A percentile compares a stretch with the other conserved stretches of the same genome.
These are phyloP conservation scores for Hippoglossus stenolepis DNA, from an alignment of 2,113 vertebrate species.

Conservation along the genomic window DNA sequence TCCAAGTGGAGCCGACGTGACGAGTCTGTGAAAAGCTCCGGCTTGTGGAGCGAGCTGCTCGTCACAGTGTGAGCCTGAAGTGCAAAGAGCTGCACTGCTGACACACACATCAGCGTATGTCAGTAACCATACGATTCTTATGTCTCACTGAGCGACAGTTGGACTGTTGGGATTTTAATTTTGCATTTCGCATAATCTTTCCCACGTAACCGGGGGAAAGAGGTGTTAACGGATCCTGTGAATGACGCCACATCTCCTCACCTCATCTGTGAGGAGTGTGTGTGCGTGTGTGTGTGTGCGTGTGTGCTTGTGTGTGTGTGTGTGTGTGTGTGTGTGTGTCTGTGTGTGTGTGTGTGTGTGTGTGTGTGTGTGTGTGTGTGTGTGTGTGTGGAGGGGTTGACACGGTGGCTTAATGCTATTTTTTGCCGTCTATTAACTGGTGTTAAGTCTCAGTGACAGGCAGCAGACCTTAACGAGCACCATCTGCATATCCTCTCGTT, in stretches of 20 bases:
- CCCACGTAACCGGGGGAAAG: neutral
- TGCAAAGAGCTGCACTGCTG: neutral
- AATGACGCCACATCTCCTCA: neutral
- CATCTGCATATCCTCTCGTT: conserved; percentile 53
- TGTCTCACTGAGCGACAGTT: conserved; percentile 1
- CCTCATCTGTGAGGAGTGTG: conserved; percentile 35
- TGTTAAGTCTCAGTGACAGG: conserved; percentile 48
- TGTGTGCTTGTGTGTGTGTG: no score
- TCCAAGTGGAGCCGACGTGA: conserved; percentile 17
- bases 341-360: no score
- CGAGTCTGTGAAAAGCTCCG: no score
- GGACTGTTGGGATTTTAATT: neutral
- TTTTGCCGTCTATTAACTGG: conserved; percentile 1
- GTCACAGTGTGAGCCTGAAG: neutral
- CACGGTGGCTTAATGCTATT: neutral
- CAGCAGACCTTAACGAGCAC: conserved; percentile 57
- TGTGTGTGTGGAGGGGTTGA: neutral
- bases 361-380: no score
- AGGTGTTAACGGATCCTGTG: neutral
- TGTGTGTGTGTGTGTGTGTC: no score
- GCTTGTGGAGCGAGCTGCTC: no score
- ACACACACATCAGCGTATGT: neutral
- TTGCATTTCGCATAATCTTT: neutral
- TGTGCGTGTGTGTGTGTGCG: neutral
- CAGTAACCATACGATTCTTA: conserved; percentile 1